Conservation (phyloP, 2,113 vertebrate genomes). For the Callospermophilus lateralis region DNA sequence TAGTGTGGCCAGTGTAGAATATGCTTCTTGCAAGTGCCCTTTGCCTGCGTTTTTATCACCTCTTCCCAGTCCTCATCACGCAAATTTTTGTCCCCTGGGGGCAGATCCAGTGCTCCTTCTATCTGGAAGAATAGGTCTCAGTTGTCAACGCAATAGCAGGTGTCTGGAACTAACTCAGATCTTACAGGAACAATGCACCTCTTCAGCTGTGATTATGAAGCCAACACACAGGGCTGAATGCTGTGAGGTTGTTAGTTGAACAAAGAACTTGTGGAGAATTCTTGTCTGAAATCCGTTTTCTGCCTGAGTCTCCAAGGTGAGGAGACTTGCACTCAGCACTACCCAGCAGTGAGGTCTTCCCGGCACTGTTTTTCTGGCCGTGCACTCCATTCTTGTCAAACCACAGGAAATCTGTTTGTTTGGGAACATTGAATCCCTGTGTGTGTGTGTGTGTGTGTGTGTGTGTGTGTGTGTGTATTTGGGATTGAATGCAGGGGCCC, state of each 20-base stretch:
- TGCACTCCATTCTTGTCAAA: constrained; percentile 20
- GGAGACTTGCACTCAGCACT: background rate
- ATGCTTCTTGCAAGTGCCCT: background rate
- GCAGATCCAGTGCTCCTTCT: background rate
- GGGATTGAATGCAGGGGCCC: too few species aligned
- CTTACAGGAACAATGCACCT: background rate
- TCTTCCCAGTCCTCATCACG: too few species aligned
- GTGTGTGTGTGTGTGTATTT: too few species aligned
- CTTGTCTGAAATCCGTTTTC: background rate
- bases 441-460: too few species aligned
- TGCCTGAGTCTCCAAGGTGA: background rate
- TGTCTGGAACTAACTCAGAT: constrained; percentile 4
- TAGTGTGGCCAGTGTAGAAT: background rate
- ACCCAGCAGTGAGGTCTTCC: background rate
- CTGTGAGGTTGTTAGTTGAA: background rate
- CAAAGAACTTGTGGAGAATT: constrained; percentile 46
- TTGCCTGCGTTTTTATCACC: background rate
- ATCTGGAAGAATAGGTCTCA: background rate
- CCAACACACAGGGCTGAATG: background rate
- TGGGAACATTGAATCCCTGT: background rate
- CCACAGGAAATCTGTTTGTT: background rate
- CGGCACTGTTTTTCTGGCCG: background rate
- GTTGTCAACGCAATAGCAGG: background rate
- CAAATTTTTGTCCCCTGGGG: background rate
- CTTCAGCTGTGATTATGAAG: background rate